These are phyloP conservation scores for Coecobrya sp. DNA, from an alignment of 2,888 invertebrate species.

Conservation along the genomic window DNA sequence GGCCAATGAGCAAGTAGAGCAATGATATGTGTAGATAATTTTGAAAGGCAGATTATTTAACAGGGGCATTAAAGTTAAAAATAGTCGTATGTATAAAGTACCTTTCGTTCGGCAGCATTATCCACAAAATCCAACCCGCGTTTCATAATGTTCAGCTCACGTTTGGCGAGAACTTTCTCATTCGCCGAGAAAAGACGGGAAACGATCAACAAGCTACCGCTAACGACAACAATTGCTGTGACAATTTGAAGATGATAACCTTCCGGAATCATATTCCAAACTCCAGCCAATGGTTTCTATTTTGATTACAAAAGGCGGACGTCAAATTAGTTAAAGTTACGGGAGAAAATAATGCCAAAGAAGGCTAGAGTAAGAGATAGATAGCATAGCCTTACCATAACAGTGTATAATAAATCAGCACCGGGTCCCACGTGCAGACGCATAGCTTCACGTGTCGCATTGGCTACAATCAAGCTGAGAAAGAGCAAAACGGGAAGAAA, in stretches of 20 bases:
- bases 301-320: neutral
- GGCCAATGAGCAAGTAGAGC: conserved; percentile 14
- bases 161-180: conserved; percentile 79
- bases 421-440: conserved; percentile 83
- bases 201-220: conserved; percentile 83
- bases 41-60: conserved; percentile 5
- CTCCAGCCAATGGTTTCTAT: conserved; percentile 83
- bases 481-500: conserved; percentile 84
- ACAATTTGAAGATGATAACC: conserved; percentile 84
- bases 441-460: conserved; percentile 84
- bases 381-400: conserved; percentile 79
- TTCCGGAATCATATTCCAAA: conserved; percentile 83
- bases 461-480: conserved; percentile 83
- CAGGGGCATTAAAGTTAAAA: no score
- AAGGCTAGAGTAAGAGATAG: no score
- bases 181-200: conserved; percentile 81
- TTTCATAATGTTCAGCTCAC: conserved; percentile 82
- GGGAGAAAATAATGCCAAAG: no score
- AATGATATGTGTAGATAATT: neutral
- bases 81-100: no score
- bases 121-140: conserved; percentile 80
- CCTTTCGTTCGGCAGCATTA: conserved; percentile 81
- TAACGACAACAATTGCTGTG: conserved; percentile 82
- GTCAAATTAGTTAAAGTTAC: neutral
- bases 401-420: conserved; percentile 79